Evolutionary conservation across 2,113 vertebrate species (phyloP), one percentile per base, ranked within the genome.

Genomic region (Xiphophorus hellerii): DNA sequence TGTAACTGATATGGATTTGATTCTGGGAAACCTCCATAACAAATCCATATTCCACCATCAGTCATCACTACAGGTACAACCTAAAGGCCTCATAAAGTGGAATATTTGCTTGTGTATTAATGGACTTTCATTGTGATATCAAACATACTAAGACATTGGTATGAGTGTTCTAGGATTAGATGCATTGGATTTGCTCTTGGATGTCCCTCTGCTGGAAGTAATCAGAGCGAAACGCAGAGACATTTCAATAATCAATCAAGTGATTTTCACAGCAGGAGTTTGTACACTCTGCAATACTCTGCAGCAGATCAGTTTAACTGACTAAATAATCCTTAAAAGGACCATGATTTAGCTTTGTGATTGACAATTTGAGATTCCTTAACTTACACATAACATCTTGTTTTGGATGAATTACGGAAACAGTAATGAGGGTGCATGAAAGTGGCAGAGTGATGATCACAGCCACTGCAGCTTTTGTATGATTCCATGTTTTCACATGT

Each of bases 261-360:
- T 86, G 54, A 73, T 86, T 86, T 86, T 76, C 85, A 71, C 87
- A 81, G 73, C 68, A 44, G 81, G 83, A 33, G 70, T 33, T 71
- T n/a, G 35, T 48, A 74, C 48, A 67, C 82, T 81, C 33, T 60
- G 67, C 51, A 51, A 37, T 42, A 33, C 69, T 67, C 42, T 74
- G 71, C 44, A 58, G 58, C 69, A 78, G 76, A 85, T 85, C 22
- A n/a, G 28, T 80, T 79, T 73, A 85, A 78, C 65, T 65, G 66
- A 77, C 69, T 88, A 79, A 87, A 87, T 89, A 73, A 84, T 85
- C 85, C 84, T 70, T 80, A 80, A 88, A 28, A 31, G 71, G 30
- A 62, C 73, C 74, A 31, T 74, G 69, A 84, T 87, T 83, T 79
- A 73, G 82, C 76, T 87, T 77, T 71, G 12, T 87, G 86, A 89